Evolutionary conservation across 1,140 invertebrate genomes (phyloP), one percentile per base, ranked within the genome.

Genomic region (Mactra quadrangularis): DNA sequence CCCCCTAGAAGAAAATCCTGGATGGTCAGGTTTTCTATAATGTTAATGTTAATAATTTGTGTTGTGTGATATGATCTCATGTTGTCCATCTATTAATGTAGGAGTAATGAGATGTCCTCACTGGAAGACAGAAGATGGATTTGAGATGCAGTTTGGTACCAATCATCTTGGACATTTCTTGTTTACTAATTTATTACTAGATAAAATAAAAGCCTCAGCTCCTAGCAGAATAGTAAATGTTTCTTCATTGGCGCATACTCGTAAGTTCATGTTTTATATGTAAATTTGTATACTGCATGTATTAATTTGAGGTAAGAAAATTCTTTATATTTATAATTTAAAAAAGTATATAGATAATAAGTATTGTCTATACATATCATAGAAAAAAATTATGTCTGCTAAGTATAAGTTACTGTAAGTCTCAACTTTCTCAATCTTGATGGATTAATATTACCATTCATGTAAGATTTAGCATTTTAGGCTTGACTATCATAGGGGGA

Each of bases 131-230:
- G 68, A 79, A 22, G 83, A 89, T 25, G 82, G 84, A 19, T 89
- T 72, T 85, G 86, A 89, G 27, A 41, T 85, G 3, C 53, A 82
- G 53, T 86, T 89, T 81, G 88, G 74, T 27, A 81, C 76, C 15
- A 89, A 89, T 52, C 76, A 89, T 53, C 76, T 89, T 13, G 90
- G 90, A 55, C 90, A 88, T 78, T 91, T 91, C 60, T 75, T 91
- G 15, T 77, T 91, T 19, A 91, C 90, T 3, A 82, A 87, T 38
- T 64, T 90, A 13, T 74, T 91, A 17, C 52, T 90, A 68, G 87
- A 90, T 55, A 68, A 86, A 6, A n/a, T 91, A 13, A 89, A 91
- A 75, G 70, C 82, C n/a, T 90, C 90, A n/a, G 86, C 86, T 22
- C 88, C 89, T 70, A 87, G 87, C 19, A 86, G 90, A 15, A 89